phyloP scores from a whole-genome alignment of 2,888 invertebrate species.

The Drosophila bunnanda region DNA sequence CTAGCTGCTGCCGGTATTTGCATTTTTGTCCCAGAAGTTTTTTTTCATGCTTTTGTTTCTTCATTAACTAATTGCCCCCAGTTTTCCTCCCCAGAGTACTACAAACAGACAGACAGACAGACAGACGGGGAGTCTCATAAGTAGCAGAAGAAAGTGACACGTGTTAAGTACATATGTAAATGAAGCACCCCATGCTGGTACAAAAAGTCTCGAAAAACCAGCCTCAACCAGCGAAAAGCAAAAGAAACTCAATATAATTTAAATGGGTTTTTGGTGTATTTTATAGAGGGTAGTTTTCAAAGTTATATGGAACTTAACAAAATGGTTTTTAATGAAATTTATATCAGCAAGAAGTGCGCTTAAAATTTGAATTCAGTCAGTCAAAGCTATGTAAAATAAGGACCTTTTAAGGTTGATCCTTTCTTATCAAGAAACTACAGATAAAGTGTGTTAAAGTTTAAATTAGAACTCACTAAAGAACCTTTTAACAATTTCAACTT shows the following conservation, averaged over 20 bases:
- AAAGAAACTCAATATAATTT: constrained; percentile 70
- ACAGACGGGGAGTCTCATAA: neutral
- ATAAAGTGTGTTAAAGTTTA: fast-evolving
- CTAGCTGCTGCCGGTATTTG: constrained; percentile 40
- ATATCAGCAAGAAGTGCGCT: neutral
- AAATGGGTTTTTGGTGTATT: constrained; percentile 61
- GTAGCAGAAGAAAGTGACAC: constrained; percentile 49
- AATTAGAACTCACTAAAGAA: neutral
- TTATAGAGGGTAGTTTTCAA: constrained; percentile 23
- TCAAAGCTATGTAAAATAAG: too few relatives aligned
- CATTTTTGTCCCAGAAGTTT: constrained; percentile 54
- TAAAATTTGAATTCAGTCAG: neutral
- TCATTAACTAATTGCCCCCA: constrained; percentile 72
- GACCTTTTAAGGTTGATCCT: neutral
- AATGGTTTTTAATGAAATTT: too few relatives aligned
- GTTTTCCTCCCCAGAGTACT: constrained; percentile 9
- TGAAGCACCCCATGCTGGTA: constrained; percentile 36
- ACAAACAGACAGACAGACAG: neutral
- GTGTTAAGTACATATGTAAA: constrained; percentile 74
- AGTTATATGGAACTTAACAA: too few relatives aligned
- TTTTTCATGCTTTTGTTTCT: constrained; percentile 49
- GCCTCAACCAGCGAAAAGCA: constrained; percentile 15
- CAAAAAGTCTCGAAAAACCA: constrained; percentile 40
- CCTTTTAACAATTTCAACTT: neutral
- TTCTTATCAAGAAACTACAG: too few relatives aligned